Conservation (phyloP, 2,797 vertebrate species). For the Megalops cyprinoides region DNA sequence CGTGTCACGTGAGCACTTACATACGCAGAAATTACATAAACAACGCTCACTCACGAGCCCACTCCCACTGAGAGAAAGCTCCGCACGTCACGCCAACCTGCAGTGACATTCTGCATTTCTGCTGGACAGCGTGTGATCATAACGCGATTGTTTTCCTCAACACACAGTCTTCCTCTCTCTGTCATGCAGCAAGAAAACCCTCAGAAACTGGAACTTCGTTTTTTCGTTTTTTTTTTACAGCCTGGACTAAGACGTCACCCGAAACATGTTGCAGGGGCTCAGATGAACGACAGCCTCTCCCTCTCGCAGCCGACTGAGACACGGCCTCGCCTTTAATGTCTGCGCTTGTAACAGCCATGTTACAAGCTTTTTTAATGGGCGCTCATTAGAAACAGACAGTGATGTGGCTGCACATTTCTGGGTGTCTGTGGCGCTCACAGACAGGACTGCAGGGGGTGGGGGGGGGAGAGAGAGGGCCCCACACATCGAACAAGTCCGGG, state of each 20-base stretch:
- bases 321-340: constrained; percentile 23
- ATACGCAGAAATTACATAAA: constrained; percentile 60
- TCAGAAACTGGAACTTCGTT: constrained; percentile 59
- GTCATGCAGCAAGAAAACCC: constrained; percentile 49
- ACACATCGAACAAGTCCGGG: background rate
- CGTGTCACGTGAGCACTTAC: constrained; percentile 48
- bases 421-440: constrained; percentile 20
- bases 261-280: background rate
- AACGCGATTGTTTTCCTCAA: constrained; percentile 47
- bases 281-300: background rate
- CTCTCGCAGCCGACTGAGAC: background rate
- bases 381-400: constrained; percentile 31
- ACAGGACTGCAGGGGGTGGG: background rate
- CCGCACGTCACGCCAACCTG: constrained; percentile 50
- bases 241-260: background rate
- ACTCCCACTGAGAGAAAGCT: constrained; percentile 45
- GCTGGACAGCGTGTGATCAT: constrained; percentile 10
- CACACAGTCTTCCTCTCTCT: constrained; percentile 56
- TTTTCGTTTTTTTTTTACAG: constrained; percentile 22
- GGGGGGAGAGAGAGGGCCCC: background rate
- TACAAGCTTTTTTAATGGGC: constrained; percentile 27
- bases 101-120: constrained; percentile 48
- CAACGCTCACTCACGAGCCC: constrained; percentile 55
- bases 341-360: constrained; percentile 13
- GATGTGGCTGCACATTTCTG: constrained; percentile 26